Percentiles rank a stretch among this genome's conserved stretches.
Evolutionary conservation across 2,113 vertebrate species (phyloP).

Genomic region (Podilymbus podiceps): DNA sequence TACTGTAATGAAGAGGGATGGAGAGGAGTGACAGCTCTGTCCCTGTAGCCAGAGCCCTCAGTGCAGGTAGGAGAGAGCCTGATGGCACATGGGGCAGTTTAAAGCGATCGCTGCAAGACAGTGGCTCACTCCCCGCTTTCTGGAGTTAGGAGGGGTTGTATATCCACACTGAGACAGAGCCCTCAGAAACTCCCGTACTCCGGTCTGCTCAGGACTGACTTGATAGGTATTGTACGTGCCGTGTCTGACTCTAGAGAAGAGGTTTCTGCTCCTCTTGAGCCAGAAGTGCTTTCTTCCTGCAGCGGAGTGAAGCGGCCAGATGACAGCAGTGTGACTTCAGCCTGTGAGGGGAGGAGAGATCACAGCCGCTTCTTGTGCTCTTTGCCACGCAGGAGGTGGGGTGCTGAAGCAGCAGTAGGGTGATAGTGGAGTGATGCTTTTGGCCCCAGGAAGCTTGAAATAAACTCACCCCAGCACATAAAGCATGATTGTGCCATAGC

Average conservation of each 20-base stretch:
- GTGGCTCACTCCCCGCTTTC: background rate
- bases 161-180: background rate
- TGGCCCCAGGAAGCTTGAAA: background rate
- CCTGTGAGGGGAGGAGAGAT: background rate
- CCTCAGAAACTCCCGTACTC: background rate
- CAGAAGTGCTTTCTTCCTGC: background rate
- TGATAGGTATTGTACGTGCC: fast-evolving
- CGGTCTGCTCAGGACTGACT: background rate
- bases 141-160: background rate
- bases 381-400: background rate
- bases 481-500: background rate
- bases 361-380: background rate
- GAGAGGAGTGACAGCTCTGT: background rate
- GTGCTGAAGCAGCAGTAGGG: background rate
- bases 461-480: background rate
- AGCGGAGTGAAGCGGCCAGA: background rate
- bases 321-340: background rate
- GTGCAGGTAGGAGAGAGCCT: background rate
- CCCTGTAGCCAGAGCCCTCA: background rate
- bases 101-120: background rate
- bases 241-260: background rate
- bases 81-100: background rate
- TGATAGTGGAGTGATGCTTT: background rate
- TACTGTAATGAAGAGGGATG: background rate
- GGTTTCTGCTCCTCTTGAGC: background rate